Conservation (phyloP, 2,113 vertebrate species). For the Menura novaehollandiae region DNA sequence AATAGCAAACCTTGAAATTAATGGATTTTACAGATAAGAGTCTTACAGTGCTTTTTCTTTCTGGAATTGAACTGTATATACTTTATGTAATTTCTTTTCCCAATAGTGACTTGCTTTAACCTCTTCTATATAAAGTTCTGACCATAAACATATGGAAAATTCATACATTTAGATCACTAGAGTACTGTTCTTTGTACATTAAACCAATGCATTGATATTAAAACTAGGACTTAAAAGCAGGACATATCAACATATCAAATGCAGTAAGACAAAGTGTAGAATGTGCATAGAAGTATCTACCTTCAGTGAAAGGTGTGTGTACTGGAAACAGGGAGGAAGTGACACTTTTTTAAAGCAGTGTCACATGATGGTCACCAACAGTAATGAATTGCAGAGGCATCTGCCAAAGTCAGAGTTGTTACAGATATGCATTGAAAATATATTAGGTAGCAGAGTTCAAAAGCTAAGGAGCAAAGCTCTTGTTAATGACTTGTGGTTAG, state of each 20-base stretch:
- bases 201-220: background rate
- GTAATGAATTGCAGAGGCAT: background rate
- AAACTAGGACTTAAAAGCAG: background rate
- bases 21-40: background rate
- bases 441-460: constrained; percentile 4
- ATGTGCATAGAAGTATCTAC: background rate
- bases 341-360: background rate
- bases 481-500: background rate
- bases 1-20: background rate
- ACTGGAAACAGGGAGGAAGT: background rate
- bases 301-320: background rate
- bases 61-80: background rate
- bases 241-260: background rate
- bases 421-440: background rate
- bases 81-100: background rate
- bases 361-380: background rate
- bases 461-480: constrained; percentile 20
- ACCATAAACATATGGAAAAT: background rate
- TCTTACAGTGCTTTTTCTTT: background rate
- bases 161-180: background rate
- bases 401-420: background rate
- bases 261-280: background rate
- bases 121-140: background rate
- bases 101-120: background rate
- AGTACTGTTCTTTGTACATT: background rate